A percentile compares a stretch with the other conserved stretches of the same genome.
Evolutionary conservation across 2,113 vertebrate species (phyloP).

Genomic region (Perca fluviatilis): DNA sequence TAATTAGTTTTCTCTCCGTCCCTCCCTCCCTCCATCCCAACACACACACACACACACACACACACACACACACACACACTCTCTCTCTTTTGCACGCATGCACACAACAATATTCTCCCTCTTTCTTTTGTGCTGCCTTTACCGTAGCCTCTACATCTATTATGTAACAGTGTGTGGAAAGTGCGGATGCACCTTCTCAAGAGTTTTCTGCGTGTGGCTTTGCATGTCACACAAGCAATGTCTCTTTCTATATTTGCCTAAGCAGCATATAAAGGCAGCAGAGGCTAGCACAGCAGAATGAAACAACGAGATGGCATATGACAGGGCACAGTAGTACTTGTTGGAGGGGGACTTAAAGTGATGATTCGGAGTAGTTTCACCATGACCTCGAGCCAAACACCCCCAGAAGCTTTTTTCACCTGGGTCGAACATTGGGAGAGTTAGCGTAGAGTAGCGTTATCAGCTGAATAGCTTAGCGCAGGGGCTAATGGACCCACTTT

Average conservation of each 20-base stretch:
- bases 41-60: neutral
- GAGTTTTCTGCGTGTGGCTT: constrained; percentile 39
- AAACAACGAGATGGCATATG: constrained; percentile 25
- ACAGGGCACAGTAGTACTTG: neutral
- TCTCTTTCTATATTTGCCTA: constrained; percentile 54
- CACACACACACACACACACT: neutral
- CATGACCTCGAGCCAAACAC: too few species aligned
- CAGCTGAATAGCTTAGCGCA: too few species aligned
- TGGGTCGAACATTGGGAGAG: too few species aligned
- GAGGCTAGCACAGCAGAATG: constrained; percentile 34
- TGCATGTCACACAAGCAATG: constrained; percentile 54
- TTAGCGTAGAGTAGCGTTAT: too few species aligned
- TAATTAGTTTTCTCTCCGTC: constrained; percentile 79
- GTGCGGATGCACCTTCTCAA: constrained; percentile 46
- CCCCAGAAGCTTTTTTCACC: too few species aligned
- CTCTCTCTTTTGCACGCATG: neutral
- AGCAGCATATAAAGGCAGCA: constrained; percentile 36
- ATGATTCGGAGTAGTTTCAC: too few species aligned
- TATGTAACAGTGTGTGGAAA: constrained; percentile 61
- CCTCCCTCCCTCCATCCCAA: constrained; percentile 38
- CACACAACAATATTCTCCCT: constrained; percentile 17
- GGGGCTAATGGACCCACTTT: too few species aligned
- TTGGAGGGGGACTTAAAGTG: constrained; percentile 1
- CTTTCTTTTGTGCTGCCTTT: constrained; percentile 55
- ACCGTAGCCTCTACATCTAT: constrained; percentile 48